Evolutionary conservation across 2,797 vertebrate genomes (phyloP), one percentile per base, ranked within the genome.

Genomic region (Pipistrellus pygmaeus): DNA sequence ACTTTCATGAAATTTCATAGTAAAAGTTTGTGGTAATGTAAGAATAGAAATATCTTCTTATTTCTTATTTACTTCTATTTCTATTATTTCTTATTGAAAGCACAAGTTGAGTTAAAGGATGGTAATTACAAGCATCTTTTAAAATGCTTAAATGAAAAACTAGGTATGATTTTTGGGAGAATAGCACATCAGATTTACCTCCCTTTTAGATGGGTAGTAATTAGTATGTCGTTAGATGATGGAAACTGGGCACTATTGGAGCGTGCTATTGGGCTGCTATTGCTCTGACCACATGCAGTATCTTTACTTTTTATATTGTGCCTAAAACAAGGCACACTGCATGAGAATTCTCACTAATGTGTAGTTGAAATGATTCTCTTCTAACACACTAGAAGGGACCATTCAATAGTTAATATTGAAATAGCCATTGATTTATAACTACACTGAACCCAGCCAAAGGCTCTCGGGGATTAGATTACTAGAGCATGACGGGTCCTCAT

Each of bases 131-230:
- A 76, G 8, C 17, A 8, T 66, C 5, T 69, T 25, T 88, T 73
- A 48, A 32, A 64, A 82, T 83, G 15, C 73, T 93, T 66, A 82
- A 82, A 21, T 90, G 27, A 23, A 3, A 96, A 95, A 62, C 72
- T 75, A 84, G 92, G 27, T 91, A 81, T 78, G 51, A 48, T 57
- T 48, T 72, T 38, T 27, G 32, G 41, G 12, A 46, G 38, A 51
- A 82, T 73, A 73, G 69, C 20, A 62, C 46, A 35, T 94, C 66
- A 90, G n/a, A 6, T 72, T 90, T 82, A 35, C 30, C 12, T 62
- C 32, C 3, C 23, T 89, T 90, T 95, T 68, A 44, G 11, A 20
- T 78, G 8, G 15, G 8, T 88, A 38, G 21, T 35, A 30, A 66
- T 44, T 62, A 73, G 18, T 21, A 53, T 46, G 5, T 30, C 60